Percentiles rank a stretch among this genome's conserved stretches.
Conservation (phyloP, 2,113 vertebrate genomes). For the Bolborhynchus lineola region DNA sequence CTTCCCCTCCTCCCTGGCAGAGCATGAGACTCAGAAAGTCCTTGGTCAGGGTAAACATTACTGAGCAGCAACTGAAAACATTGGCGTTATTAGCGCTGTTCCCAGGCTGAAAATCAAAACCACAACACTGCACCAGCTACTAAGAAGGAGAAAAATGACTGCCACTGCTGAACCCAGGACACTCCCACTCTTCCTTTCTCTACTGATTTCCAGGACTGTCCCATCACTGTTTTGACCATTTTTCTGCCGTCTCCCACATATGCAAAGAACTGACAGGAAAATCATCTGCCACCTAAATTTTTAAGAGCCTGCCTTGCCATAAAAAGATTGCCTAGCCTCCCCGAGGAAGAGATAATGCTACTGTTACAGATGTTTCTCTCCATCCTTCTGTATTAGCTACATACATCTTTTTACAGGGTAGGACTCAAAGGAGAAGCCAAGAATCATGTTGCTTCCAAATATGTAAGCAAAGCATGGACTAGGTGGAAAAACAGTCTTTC, state of each 20-base stretch:
- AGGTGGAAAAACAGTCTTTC: neutral
- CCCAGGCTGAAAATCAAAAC: too few relatives aligned
- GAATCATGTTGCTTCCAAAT: neutral
- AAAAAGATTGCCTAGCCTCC: neutral
- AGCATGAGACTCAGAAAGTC: too few relatives aligned
- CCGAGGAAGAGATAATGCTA: neutral
- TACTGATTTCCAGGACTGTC: neutral
- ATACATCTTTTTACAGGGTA: neutral
- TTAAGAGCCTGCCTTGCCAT: neutral
- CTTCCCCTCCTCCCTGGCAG: too few relatives aligned
- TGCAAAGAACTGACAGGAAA: neutral
- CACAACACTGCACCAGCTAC: too few relatives aligned
- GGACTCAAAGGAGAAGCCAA: neutral
- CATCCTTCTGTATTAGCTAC: neutral
- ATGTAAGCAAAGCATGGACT: neutral
- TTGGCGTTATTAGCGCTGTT: too few relatives aligned
- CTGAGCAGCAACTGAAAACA: too few relatives aligned
- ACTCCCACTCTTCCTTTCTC: neutral
- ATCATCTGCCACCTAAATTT: neutral
- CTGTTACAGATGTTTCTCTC: neutral
- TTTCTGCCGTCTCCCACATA: neutral
- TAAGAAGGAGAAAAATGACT: too few relatives aligned
- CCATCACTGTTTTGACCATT: neutral
- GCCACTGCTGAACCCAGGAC: too few relatives aligned
- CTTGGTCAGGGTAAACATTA: too few relatives aligned